Percentiles rank a stretch among this genome's conserved stretches.
These are phyloP conservation scores for Drosophila crucigera DNA, from an alignment of 2,888 invertebrate species.

Conservation along the genomic window DNA sequence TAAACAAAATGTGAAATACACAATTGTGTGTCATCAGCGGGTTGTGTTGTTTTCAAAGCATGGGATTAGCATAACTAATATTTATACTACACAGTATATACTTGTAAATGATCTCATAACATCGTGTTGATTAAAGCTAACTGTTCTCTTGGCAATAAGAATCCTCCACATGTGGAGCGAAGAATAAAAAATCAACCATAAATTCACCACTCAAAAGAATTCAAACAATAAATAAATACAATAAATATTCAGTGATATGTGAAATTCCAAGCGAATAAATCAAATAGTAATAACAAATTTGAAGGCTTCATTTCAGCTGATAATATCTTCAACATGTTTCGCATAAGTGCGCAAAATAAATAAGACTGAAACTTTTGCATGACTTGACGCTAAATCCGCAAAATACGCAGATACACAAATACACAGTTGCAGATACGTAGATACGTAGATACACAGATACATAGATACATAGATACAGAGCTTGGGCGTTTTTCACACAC, in stretches of 20 bases:
- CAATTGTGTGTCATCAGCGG: constrained; percentile 9
- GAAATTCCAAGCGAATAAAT: constrained; percentile 17
- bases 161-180: background rate
- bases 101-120: constrained; percentile 38
- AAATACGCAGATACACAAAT: constrained; percentile 22
- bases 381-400: constrained; percentile 23
- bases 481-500: constrained; percentile 77
- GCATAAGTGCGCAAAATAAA: constrained; percentile 8
- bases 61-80: constrained; percentile 7
- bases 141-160: background rate
- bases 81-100: constrained; percentile 1
- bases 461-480: constrained; percentile 37
- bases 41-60: background rate
- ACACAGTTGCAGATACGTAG: constrained; percentile 22
- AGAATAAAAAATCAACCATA: background rate
- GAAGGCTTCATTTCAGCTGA: constrained; percentile 30
- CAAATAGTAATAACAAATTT: constrained; percentile 2
- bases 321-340: constrained; percentile 34
- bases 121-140: constrained; percentile 1
- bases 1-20: constrained; percentile 23
- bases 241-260: constrained; percentile 6
- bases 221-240: constrained; percentile 1
- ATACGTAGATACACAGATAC: constrained; percentile 4
- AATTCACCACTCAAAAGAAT: background rate
- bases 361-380: constrained; percentile 6